These are phyloP conservation scores for Wasmannia auropunctata DNA, from an alignment of 1,140 invertebrate species.

Conservation along the genomic window DNA sequence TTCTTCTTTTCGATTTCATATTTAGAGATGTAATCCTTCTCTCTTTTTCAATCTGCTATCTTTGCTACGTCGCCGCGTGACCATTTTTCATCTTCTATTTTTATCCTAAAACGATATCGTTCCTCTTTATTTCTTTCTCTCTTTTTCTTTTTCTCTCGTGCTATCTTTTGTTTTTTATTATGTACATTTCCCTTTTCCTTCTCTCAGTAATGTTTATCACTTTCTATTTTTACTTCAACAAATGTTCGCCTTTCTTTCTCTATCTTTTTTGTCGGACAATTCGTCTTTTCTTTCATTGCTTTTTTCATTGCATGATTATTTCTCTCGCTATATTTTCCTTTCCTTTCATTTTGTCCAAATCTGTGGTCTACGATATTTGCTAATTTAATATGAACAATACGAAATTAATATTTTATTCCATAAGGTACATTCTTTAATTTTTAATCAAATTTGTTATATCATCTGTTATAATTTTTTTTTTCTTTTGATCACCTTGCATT, in stretches of 20 bases:
- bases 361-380: background rate
- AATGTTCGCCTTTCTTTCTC: background rate
- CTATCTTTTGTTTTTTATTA: slow-evolving; percentile 51
- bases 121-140: slow-evolving; percentile 8
- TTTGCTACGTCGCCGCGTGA: background rate
- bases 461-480: background rate
- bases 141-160: slow-evolving; percentile 30
- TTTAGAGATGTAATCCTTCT: slow-evolving; percentile 20
- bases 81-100: slow-evolving; percentile 32
- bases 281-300: slow-evolving; percentile 24
- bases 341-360: background rate
- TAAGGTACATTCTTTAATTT: background rate
- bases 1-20: background rate
- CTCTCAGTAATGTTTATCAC: background rate
- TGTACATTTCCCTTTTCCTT: slow-evolving; percentile 57
- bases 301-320: background rate
- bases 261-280: slow-evolving; percentile 28
- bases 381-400: background rate
- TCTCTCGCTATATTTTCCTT: slow-evolving; percentile 2
- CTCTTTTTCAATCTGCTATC: slow-evolving; percentile 21
- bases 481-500: background rate
- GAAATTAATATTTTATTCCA: background rate
- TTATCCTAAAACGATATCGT: background rate
- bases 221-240: slow-evolving; percentile 21
- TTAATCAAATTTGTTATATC: background rate